A percentile compares a stretch with the other conserved stretches of the same genome.
Conservation (phyloP, 2,113 vertebrate species). For the Tursiops truncatus region DNA sequence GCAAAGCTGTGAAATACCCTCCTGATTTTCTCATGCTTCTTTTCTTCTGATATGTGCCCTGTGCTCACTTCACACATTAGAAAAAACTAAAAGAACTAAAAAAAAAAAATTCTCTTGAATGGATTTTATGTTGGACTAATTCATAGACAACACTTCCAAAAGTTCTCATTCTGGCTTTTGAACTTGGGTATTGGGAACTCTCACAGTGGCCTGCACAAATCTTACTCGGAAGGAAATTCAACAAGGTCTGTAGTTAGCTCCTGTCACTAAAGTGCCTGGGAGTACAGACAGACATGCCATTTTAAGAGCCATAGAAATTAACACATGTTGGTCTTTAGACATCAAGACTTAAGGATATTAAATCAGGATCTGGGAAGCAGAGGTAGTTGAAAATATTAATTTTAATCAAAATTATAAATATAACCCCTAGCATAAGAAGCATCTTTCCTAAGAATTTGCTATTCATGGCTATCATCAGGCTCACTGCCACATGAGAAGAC, state of each 20-base stretch:
- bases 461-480: not conserved
- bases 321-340: not conserved
- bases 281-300: not conserved
- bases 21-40: conserved; percentile 15
- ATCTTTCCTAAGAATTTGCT: not conserved
- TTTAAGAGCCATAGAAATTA: conserved; percentile 21
- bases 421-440: not conserved
- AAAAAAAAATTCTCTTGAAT: not conserved
- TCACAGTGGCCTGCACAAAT: not conserved
- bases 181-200: not conserved
- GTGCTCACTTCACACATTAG: not conserved
- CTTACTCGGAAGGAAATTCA: not conserved
- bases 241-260: not conserved
- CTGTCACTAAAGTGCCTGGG: not conserved
- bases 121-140: not conserved
- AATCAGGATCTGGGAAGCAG: not conserved
- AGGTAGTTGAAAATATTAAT: conserved; percentile 47
- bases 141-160: not conserved
- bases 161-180: not conserved
- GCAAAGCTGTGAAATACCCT: conserved; percentile 42
- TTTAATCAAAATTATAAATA: conserved; percentile 57
- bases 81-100: not conserved
- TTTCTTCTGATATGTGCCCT: not conserved
- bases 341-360: conserved; percentile 14
- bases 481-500: not conserved